Evolutionary conservation across 2,888 invertebrate genomes (phyloP).

Genomic region (Volucella inanis): DNA sequence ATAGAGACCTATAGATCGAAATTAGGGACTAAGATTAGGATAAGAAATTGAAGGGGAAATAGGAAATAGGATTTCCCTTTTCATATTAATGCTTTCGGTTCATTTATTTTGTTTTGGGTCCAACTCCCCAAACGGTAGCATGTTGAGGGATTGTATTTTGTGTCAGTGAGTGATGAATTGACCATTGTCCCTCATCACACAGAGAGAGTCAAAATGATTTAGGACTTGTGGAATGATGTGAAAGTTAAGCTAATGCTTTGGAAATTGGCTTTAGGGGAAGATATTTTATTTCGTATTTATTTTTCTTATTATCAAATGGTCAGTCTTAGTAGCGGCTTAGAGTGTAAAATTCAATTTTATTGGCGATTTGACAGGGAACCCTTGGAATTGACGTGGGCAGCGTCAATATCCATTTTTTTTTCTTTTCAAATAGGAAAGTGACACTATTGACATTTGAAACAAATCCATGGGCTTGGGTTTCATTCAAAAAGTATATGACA

Average conservation of each 20-base stretch:
- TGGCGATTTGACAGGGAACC: background rate
- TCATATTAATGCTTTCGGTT: slow-evolving; percentile 17
- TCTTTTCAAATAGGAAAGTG: too few species aligned
- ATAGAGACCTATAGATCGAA: background rate
- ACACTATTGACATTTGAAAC: too few species aligned
- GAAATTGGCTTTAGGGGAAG: background rate
- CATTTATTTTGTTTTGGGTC: slow-evolving; percentile 18
- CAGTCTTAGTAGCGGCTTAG: too few species aligned
- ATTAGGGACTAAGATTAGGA: too few species aligned
- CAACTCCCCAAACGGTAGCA: background rate
- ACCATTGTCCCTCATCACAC: slow-evolving; percentile 17
- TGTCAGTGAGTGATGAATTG: slow-evolving; percentile 26
- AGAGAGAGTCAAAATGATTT: background rate
- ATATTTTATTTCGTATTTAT: too few species aligned
- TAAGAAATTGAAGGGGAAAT: background rate
- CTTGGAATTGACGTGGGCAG: too few species aligned
- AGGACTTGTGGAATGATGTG: slow-evolving; percentile 4
- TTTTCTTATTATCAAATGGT: background rate
- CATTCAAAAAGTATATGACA: too few species aligned
- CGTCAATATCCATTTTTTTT: too few species aligned
- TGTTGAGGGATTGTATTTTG: background rate
- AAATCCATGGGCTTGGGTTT: too few species aligned
- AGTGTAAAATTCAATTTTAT: slow-evolving; percentile 1
- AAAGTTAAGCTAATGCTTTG: slow-evolving; percentile 15
- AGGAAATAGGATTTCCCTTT: slow-evolving; percentile 15